Evolutionary conservation across 1,140 invertebrate genomes (phyloP).

Genomic region (Drosophila nebulosa): DNA sequence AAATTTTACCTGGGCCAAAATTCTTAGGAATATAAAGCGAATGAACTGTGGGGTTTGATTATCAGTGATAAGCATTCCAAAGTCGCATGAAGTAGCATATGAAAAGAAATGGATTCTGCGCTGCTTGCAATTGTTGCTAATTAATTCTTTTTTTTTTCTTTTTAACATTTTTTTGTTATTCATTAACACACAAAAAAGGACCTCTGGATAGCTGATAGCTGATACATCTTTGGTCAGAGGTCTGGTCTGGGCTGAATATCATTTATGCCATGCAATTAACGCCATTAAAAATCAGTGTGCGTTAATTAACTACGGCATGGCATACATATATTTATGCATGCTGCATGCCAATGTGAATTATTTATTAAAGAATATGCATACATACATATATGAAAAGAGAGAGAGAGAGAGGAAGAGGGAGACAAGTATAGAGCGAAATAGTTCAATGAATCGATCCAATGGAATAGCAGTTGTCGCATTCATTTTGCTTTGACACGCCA

Average conservation of each 20-base stretch:
- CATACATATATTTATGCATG: slow-evolving; percentile 38
- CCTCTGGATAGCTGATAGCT: background rate
- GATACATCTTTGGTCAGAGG: background rate
- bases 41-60: background rate
- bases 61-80: background rate
- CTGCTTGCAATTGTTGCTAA: slow-evolving; percentile 40
- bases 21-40: too few relatives aligned
- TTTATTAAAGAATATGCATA: slow-evolving; percentile 29
- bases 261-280: slow-evolving; percentile 62
- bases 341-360: slow-evolving; percentile 34
- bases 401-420: too few relatives aligned
- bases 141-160: background rate
- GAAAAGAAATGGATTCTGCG: background rate
- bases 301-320: slow-evolving; percentile 65
- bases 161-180: slow-evolving; percentile 14
- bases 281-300: slow-evolving; percentile 62
- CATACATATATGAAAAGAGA: background rate
- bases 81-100: background rate
- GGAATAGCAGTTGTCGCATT: background rate
- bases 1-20: too few relatives aligned
- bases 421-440: too few relatives aligned
- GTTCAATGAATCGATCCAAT: slow-evolving; percentile 26
- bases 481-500: background rate
- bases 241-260: slow-evolving; percentile 31
- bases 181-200: slow-evolving; percentile 40